A percentile compares a stretch with the other conserved stretches of the same genome.
phyloP scores from a whole-genome alignment of 1,140 invertebrate genomes.

The Latrodectus geometricus region DNA sequence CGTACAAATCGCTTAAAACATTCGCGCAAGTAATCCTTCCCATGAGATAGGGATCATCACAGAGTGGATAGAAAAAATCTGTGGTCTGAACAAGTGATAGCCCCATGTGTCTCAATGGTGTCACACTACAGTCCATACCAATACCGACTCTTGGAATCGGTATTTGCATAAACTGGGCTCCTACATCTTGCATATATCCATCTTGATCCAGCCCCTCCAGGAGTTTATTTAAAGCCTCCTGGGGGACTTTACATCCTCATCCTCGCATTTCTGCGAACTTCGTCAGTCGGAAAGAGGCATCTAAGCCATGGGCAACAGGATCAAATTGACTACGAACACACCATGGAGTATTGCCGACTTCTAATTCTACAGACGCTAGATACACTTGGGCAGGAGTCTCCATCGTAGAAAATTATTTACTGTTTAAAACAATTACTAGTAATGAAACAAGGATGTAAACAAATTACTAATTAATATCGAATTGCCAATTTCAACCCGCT shows the following conservation, averaged over 20 bases:
- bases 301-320: conserved; percentile 93
- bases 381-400: conserved; percentile 31
- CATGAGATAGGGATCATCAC: conserved; percentile 99
- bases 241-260: conserved; percentile 99
- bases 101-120: conserved; percentile 90
- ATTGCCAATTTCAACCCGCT: no score
- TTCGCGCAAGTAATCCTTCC: conserved; percentile 98
- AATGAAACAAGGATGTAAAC: no score
- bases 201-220: conserved; percentile 88
- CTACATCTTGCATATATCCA: conserved; percentile 28
- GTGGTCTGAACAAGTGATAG: conserved; percentile 97
- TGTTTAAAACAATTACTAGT: no score
- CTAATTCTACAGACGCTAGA: conserved; percentile 47
- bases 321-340: conserved; percentile 86
- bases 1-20: conserved; percentile 98
- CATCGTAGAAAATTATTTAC: neutral
- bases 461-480: no score
- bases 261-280: conserved; percentile 98
- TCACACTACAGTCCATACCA: conserved; percentile 91
- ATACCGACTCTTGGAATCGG: conserved; percentile 73
- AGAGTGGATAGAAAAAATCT: conserved; percentile 98
- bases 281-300: conserved; percentile 91
- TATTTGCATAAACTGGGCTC: conserved; percentile 58
- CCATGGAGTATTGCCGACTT: conserved; percentile 49
- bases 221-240: conserved; percentile 94